Conservation (phyloP, 1,140 invertebrate species). For the Papilio aristodemus region DNA sequence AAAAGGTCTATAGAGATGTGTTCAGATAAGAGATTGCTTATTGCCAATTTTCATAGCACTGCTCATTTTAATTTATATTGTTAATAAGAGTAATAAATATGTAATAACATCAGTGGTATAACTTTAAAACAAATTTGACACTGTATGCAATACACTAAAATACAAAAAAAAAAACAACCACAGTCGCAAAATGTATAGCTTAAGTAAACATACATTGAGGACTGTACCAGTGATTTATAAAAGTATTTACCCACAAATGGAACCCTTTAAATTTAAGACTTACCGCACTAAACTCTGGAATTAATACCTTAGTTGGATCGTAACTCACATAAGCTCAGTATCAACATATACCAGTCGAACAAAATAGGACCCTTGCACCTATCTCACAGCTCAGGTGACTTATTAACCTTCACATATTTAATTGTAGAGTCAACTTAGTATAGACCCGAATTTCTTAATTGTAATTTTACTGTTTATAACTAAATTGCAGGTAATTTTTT, state of each 20-base stretch:
- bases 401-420: conserved; percentile 15
- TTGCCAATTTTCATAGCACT: conserved; percentile 76
- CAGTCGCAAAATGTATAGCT: background rate
- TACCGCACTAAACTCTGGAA: conserved; percentile 13
- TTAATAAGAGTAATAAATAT: too few species aligned
- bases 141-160: conserved; percentile 42
- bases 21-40: conserved; percentile 79
- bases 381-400: conserved; percentile 20
- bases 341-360: conserved; percentile 19
- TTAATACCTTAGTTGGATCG: conserved; percentile 1
- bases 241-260: background rate
- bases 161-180: too few species aligned
- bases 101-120: too few species aligned
- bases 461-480: background rate
- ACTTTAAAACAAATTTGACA: conserved; percentile 10
- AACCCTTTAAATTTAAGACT: conserved; percentile 7
- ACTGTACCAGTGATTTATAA: background rate
- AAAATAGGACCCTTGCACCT: conserved; percentile 19
- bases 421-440: background rate
- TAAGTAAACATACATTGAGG: background rate
- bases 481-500: background rate
- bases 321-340: conserved; percentile 18
- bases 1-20: conserved; percentile 77
- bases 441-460: background rate
- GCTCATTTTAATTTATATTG: conserved; percentile 66